Evolutionary conservation across 2,888 invertebrate genomes (phyloP).

Genomic region (Antitype chi): DNA sequence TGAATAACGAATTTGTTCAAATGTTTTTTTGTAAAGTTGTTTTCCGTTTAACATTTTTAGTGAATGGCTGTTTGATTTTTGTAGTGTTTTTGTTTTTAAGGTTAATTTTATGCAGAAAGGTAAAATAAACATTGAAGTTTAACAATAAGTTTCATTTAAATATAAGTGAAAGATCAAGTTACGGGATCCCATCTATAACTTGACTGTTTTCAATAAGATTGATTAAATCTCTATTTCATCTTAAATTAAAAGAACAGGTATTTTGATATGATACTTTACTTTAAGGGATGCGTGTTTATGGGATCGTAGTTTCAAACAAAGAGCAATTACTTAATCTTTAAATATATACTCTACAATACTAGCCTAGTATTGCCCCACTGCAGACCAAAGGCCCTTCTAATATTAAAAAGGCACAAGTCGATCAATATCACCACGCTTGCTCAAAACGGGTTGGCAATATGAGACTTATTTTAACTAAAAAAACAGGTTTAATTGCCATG

Average conservation of each 20-base stretch:
- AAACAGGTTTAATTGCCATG: no score
- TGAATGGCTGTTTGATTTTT: conserved; percentile 24
- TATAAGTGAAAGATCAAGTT: no score
- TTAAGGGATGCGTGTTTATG: background rate
- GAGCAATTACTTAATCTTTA: no score
- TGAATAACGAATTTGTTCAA: conserved; percentile 53
- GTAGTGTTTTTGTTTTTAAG: background rate
- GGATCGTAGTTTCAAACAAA: no score
- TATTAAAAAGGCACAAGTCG: no score
- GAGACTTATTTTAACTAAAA: no score
- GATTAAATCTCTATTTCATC: background rate
- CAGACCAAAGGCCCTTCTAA: no score
- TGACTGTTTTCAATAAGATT: background rate
- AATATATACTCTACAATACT: no score
- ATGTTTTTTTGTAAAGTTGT: conserved; percentile 42
- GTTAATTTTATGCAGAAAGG: background rate
- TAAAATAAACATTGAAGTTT: background rate
- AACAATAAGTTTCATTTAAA: no score
- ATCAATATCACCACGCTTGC: no score
- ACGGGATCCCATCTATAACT: background rate
- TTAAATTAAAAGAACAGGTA: background rate
- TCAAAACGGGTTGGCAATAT: no score
- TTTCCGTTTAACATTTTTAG: conserved; percentile 22
- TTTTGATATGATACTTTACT: background rate
- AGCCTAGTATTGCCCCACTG: no score